These are phyloP conservation scores for Amphiduros pacificus DNA, from an alignment of 2,888 invertebrate genomes.

Conservation along the genomic window DNA sequence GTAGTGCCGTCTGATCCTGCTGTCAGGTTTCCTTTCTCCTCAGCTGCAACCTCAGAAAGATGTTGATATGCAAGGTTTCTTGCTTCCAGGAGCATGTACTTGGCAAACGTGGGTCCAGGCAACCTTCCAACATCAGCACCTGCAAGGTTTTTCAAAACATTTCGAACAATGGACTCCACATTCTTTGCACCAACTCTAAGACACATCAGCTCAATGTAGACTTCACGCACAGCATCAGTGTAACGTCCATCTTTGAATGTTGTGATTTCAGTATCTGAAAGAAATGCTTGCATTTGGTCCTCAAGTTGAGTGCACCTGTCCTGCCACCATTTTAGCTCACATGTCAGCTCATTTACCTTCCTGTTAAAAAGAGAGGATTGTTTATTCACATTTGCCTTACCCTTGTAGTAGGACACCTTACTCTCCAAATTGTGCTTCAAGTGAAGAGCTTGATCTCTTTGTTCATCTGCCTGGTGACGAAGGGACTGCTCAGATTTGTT, in stretches of 20 bases:
- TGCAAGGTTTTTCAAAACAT: constrained; percentile 4
- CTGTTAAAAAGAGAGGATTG: background rate
- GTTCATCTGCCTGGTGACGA: background rate
- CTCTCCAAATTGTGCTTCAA: background rate
- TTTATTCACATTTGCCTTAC: too few relatives aligned
- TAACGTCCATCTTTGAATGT: background rate
- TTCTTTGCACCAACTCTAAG: constrained; percentile 7
- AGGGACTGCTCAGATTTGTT: too few relatives aligned
- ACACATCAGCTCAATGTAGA: constrained; percentile 5
- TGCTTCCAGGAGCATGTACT: constrained; percentile 9
- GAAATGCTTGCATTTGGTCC: background rate
- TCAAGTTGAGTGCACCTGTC: background rate
- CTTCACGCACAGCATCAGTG: background rate
- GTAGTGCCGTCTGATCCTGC: constrained; percentile 5
- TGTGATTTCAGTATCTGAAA: background rate
- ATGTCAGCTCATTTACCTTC: background rate
- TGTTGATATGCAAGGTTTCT: constrained; percentile 5
- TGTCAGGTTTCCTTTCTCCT: background rate
- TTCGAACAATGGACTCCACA: constrained; percentile 6
- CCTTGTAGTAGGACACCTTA: background rate
- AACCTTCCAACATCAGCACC: constrained; percentile 1
- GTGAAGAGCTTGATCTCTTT: background rate
- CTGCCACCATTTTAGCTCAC: background rate
- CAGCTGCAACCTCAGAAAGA: background rate
- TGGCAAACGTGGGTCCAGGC: constrained; percentile 8